Evolutionary conservation across 2,797 vertebrate genomes (phyloP).

Genomic region (Parauchenoglanis punctatus): DNA sequence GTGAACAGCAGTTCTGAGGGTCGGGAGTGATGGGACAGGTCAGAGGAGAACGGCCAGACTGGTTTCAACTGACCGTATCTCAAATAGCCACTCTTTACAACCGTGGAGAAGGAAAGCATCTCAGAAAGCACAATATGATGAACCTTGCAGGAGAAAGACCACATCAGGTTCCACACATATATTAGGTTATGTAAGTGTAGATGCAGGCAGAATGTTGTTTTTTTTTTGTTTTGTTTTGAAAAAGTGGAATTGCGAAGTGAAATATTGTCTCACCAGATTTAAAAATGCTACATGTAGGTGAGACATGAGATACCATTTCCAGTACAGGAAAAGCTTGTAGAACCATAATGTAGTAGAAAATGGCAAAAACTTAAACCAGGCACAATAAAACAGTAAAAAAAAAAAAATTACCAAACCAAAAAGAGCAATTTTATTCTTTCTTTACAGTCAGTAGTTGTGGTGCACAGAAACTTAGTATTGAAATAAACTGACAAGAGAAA

Average conservation of each 20-base stretch:
- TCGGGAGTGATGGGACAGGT: neutral
- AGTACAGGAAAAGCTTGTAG: neutral
- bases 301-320: neutral
- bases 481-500: neutral
- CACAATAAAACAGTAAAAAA: neutral
- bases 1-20: neutral
- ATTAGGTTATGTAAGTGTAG: neutral
- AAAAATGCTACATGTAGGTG: neutral
- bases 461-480: neutral
- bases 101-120: neutral
- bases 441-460: neutral
- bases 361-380: neutral
- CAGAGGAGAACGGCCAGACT: neutral
- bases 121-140: neutral
- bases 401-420: neutral
- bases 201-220: too few species aligned
- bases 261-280: neutral
- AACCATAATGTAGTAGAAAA: neutral
- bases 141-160: too few species aligned
- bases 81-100: neutral
- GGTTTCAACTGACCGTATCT: neutral
- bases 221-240: neutral
- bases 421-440: neutral
- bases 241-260: neutral
- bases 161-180: neutral